These are phyloP conservation scores for Neodiprion pinetum DNA, from an alignment of 1,140 invertebrate species.

Conservation along the genomic window DNA sequence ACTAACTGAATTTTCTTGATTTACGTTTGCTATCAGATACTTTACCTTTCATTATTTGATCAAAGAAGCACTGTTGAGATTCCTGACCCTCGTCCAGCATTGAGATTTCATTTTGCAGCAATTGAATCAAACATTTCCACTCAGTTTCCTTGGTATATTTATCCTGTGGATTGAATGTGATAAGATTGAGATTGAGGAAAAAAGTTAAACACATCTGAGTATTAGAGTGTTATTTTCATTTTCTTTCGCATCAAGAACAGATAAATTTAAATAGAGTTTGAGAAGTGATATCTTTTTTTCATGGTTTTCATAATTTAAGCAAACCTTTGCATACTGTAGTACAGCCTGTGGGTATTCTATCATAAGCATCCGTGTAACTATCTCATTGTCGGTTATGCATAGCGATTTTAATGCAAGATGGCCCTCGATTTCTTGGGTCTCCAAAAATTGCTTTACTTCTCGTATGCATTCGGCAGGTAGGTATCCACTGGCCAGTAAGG, in stretches of 20 bases:
- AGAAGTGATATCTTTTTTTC: background rate
- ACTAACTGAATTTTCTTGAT: conserved; percentile 15
- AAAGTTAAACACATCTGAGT: conserved; percentile 19
- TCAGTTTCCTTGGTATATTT: conserved; percentile 62
- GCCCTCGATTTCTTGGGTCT: conserved; percentile 53
- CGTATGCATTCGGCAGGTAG: conserved; percentile 55
- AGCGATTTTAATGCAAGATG: conserved; percentile 53
- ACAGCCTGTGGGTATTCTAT: conserved; percentile 65
- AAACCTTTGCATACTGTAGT: conserved; percentile 67
- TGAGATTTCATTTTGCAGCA: conserved; percentile 58
- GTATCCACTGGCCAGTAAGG: conserved; percentile 52
- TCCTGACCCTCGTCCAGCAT: conserved; percentile 50
- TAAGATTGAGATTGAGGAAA: conserved; percentile 18
- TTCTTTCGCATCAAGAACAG: conserved; percentile 13
- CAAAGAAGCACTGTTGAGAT: conserved; percentile 53
- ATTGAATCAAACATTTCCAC: conserved; percentile 63
- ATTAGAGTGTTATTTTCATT: background rate
- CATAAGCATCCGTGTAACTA: conserved; percentile 53
- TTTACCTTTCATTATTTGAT: conserved; percentile 63
- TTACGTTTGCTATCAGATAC: conserved; percentile 3
- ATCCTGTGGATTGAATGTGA: conserved; percentile 50
- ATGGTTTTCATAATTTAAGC: conserved; percentile 15
- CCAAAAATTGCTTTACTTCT: conserved; percentile 55
- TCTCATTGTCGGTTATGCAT: conserved; percentile 44
- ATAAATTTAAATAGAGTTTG: conserved; percentile 10